Evolutionary conservation across 2,797 vertebrate species (phyloP), one percentile per base, ranked within the genome.

Genomic region (Platyrinchus mystaceus): DNA sequence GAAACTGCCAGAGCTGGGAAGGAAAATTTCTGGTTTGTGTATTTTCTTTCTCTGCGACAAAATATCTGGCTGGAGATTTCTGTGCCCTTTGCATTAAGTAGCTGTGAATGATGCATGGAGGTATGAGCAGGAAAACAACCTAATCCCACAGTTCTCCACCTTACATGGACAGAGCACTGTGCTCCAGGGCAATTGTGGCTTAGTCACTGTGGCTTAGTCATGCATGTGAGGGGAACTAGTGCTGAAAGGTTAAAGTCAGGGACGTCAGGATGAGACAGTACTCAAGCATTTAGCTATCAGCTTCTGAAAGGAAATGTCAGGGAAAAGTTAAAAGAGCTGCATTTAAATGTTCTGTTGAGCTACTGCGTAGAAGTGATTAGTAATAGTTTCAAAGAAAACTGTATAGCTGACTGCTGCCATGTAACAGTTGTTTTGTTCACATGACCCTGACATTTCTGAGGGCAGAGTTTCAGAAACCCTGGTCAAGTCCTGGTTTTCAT

Each of bases 381-480:
- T 83, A 91, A 82, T n/a, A 55, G 7, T 8, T 90, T 91, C 60
- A 77, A 23, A 76, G 60, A 84, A 95, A 89, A 80, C 58, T 82
- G 60, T 82, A 2, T 47, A 82, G 60, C 67, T 87, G 74, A 82
- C 44, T 84, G 74, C 80, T 87, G 30, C 62, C 89, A 84, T 16
- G 49, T 80, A 84, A 77, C 70, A 49, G 77, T 86, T 82, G 70
- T 74, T 91, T 91, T 32, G 74, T 87, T 94, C 77, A 84, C 68
- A 66, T 71, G 71, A 46, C 75, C 91, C 60, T 93, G 91, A 93
- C 88, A 96, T 95, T 96, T 96, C 22, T 56, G 62, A 84, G 79
- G 81, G 89, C 13, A 76, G 66, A 64, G 56, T 94, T 97, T 94
- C 82, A 86, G 88, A 92, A 95, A 64, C 68, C 43, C 26, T 92